Evolutionary conservation across 2,888 invertebrate genomes (phyloP).

Genomic region (Shargacucullia verbasci): DNA sequence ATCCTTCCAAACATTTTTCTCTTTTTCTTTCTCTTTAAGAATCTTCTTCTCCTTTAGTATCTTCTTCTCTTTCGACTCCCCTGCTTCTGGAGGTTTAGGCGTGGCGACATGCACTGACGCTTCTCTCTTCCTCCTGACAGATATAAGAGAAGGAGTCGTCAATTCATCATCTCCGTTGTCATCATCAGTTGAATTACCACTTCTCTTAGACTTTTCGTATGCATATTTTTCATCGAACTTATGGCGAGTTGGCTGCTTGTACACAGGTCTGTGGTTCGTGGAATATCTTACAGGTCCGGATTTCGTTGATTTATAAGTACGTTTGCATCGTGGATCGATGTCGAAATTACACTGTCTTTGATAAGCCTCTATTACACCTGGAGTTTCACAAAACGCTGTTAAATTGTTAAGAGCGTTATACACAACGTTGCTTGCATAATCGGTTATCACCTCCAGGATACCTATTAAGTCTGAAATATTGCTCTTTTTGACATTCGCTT

Average conservation of each 20-base stretch:
- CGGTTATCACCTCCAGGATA: slow-evolving; percentile 62
- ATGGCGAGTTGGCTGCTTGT: neutral
- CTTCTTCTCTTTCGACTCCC: neutral
- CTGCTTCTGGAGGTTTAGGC: neutral
- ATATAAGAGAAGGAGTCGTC: neutral
- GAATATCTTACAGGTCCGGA: slow-evolving; percentile 60
- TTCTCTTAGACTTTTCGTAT: slow-evolving; percentile 10
- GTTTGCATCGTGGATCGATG: slow-evolving; percentile 44
- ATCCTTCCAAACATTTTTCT: neutral
- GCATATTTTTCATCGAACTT: neutral
- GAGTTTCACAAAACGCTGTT: slow-evolving; percentile 68
- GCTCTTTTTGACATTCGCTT: too few species aligned
- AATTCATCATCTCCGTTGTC: too few species aligned
- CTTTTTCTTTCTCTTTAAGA: neutral
- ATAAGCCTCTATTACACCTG: slow-evolving; percentile 61
- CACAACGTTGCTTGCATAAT: slow-evolving; percentile 63
- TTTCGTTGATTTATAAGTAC: slow-evolving; percentile 64
- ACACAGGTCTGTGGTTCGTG: slow-evolving; percentile 68
- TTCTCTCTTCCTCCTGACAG: slow-evolving; percentile 24
- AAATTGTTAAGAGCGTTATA: slow-evolving; percentile 64
- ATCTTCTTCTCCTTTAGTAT: neutral
- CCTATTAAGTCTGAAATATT: slow-evolving; percentile 59
- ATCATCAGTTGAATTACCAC: neutral
- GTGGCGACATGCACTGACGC: neutral
- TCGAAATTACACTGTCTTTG: slow-evolving; percentile 38